Evolutionary conservation across 2,888 invertebrate species (phyloP).

Genomic region (Drosophila falleni): DNA sequence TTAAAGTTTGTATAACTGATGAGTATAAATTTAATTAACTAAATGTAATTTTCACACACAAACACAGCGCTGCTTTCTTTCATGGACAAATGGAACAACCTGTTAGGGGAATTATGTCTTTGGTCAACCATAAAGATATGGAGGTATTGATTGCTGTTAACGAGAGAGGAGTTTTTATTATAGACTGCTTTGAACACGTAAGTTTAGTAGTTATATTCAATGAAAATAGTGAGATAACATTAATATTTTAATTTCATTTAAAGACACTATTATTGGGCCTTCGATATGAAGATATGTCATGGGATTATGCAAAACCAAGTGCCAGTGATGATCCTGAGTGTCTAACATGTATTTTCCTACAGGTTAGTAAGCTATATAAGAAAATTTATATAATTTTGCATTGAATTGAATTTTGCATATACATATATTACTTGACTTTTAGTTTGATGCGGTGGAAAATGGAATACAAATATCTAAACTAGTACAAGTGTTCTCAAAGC

Average conservation of each 20-base stretch:
- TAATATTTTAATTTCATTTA: neutral
- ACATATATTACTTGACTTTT: slow-evolving; percentile 26
- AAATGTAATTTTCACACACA: neutral
- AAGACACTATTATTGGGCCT: slow-evolving; percentile 94
- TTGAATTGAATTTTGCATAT: too few species aligned
- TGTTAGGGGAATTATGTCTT: slow-evolving; percentile 92
- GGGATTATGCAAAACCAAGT: slow-evolving; percentile 96
- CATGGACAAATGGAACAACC: slow-evolving; percentile 98
- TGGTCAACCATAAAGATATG: slow-evolving; percentile 94
- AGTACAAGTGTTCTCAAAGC: slow-evolving; percentile 87
- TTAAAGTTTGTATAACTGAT: neutral
- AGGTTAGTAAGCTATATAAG: slow-evolving; percentile 85
- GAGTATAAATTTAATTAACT: neutral
- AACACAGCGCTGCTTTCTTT: slow-evolving; percentile 94
- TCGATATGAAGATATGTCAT: slow-evolving; percentile 95
- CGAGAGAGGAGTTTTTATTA: slow-evolving; percentile 92
- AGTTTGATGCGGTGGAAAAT: slow-evolving; percentile 86
- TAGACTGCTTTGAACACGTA: slow-evolving; percentile 94
- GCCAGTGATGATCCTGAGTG: slow-evolving; percentile 93
- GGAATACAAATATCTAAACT: slow-evolving; percentile 85
- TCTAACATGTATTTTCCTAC: slow-evolving; percentile 96
- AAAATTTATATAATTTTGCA: neutral
- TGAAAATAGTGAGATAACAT: neutral
- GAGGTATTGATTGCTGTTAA: slow-evolving; percentile 96
- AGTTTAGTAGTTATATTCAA: slow-evolving; percentile 83